phyloP scores from a whole-genome alignment of 2,113 vertebrate species.

The Pangasianodon hypophthalmus region DNA sequence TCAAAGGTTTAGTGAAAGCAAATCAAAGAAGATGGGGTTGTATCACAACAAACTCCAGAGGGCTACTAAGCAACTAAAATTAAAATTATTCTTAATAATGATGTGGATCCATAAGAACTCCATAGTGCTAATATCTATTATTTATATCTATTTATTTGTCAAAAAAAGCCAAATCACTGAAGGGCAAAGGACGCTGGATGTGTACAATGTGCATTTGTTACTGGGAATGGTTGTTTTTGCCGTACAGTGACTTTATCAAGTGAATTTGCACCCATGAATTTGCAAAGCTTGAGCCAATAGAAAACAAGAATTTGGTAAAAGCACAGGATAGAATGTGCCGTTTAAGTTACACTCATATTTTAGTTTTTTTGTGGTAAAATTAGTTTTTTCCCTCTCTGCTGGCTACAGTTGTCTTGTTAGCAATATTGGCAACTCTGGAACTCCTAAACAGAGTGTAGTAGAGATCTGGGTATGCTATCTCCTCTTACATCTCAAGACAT shows the following conservation, averaged over 20 bases:
- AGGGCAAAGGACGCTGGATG: not conserved
- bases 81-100: not conserved
- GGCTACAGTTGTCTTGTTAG: too few relatives aligned
- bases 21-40: not conserved
- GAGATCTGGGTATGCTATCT: too few relatives aligned
- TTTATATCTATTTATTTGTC: not conserved
- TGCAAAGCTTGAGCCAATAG: not conserved
- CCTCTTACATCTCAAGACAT: too few relatives aligned
- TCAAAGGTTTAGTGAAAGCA: not conserved
- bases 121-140: not conserved
- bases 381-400: too few relatives aligned
- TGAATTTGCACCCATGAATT: not conserved
- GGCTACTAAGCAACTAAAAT: not conserved
- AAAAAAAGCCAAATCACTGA: not conserved
- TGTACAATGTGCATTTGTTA: not conserved
- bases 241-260: not conserved
- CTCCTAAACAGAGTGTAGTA: too few relatives aligned
- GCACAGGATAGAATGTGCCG: too few relatives aligned
- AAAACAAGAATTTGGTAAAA: not conserved
- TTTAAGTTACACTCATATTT: too few relatives aligned
- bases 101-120: not conserved
- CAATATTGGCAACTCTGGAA: too few relatives aligned
- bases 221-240: not conserved
- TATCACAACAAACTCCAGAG: not conserved
- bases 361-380: too few relatives aligned